A percentile compares a stretch with the other conserved stretches of the same genome.
phyloP scores from a whole-genome alignment of 2,113 vertebrate genomes.

The Ceyx cyanopectus region DNA sequence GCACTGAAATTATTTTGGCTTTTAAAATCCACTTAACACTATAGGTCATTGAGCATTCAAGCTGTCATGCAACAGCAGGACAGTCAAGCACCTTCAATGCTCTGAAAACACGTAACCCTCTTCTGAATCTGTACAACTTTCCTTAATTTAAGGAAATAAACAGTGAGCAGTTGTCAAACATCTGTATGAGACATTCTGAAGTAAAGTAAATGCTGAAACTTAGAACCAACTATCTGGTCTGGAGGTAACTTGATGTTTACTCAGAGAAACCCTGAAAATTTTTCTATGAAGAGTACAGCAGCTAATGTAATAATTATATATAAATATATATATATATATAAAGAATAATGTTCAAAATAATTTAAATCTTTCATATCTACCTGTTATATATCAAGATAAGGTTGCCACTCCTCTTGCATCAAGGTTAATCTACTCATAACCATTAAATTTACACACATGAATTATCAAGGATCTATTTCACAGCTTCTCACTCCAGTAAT shows the following conservation, averaged over 20 bases:
- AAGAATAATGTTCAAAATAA: no score
- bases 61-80: neutral
- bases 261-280: neutral
- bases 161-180: neutral
- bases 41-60: neutral
- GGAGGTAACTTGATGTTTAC: neutral
- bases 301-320: neutral
- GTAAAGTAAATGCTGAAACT: neutral
- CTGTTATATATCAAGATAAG: slow-evolving; percentile 20
- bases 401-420: neutral
- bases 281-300: neutral
- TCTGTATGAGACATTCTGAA: neutral
- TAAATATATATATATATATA: no score
- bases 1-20: neutral
- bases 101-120: neutral
- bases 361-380: neutral
- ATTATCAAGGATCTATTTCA: neutral
- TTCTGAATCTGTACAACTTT: neutral
- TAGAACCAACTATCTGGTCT: neutral
- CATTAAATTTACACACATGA: neutral
- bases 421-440: slow-evolving; percentile 23
- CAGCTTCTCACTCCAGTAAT: neutral
- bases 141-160: neutral
- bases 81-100: neutral
- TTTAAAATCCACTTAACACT: neutral